A percentile compares a stretch with the other conserved stretches of the same genome.
Evolutionary conservation across 1,140 invertebrate genomes (phyloP).

Genomic region (Macrobrachium nipponense): DNA sequence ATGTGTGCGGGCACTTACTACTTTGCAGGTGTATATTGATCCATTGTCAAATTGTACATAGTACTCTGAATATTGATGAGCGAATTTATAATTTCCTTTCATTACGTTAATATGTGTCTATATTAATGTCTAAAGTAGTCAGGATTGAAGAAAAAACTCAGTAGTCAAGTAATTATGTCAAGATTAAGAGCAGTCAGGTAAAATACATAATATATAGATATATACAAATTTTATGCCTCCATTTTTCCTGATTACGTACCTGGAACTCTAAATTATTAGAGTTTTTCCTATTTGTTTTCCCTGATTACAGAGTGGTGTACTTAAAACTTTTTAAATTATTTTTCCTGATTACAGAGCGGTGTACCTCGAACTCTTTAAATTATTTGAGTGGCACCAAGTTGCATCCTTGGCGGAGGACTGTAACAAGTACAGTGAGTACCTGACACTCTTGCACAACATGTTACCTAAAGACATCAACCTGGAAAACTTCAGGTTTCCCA

Average conservation of each 20-base stretch:
- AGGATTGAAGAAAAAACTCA: background rate
- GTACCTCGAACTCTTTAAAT: constrained; percentile 76
- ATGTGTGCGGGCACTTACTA: no score
- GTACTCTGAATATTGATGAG: no score
- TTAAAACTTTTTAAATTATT: constrained; percentile 74
- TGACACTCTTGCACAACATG: constrained; percentile 77
- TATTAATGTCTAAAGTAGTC: background rate
- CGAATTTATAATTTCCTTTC: background rate
- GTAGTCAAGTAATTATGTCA: no score
- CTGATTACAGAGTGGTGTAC: constrained; percentile 75
- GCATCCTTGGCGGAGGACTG: constrained; percentile 83
- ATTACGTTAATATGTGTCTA: background rate
- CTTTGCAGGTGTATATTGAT: no score
- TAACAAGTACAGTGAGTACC: constrained; percentile 84
- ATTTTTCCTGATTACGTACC: constrained; percentile 69
- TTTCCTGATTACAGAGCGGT: constrained; percentile 71
- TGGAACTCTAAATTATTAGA: constrained; percentile 74
- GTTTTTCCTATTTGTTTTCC: no score
- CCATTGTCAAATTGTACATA: no score
- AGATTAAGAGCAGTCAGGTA: background rate
- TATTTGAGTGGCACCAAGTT: constrained; percentile 78
- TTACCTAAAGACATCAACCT: constrained; percentile 77
- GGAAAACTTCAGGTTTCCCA: constrained; percentile 79
- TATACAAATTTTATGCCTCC: background rate
- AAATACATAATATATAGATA: background rate